phyloP scores from a whole-genome alignment of 2,888 invertebrate species.

The Callyntrura guangdongensis region DNA sequence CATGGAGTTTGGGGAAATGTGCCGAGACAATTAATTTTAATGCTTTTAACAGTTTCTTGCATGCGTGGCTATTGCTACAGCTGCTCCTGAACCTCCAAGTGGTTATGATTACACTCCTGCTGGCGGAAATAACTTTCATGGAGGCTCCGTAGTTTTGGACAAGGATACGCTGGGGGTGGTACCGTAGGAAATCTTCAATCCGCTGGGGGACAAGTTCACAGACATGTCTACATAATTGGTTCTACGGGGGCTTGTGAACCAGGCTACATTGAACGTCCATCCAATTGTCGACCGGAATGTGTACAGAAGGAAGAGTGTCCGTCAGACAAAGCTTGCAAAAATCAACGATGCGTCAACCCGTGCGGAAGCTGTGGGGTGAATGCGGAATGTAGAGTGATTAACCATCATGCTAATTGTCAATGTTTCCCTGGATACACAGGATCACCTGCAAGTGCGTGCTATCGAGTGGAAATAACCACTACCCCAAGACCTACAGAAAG shows the following conservation, averaged over 20 bases:
- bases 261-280: conserved; percentile 85
- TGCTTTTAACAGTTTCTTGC: conserved; percentile 69
- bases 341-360: conserved; percentile 90
- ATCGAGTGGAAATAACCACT: conserved; percentile 78
- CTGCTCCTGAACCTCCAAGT: conserved; percentile 68
- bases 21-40: too few relatives aligned
- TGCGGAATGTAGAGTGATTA: conserved; percentile 89
- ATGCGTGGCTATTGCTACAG: conserved; percentile 61
- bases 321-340: conserved; percentile 92
- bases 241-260: conserved; percentile 71
- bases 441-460: conserved; percentile 65
- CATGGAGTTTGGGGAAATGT: too few relatives aligned
- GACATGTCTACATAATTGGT: conserved; percentile 72
- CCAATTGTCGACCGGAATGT: conserved; percentile 89
- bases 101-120: conserved; percentile 26
- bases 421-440: conserved; percentile 92
- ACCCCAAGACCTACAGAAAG: conserved; percentile 84
- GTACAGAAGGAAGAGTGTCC: conserved; percentile 88
- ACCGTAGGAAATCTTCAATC: conserved; percentile 62
- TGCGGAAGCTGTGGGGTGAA: conserved; percentile 90
- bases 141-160: conserved; percentile 17
- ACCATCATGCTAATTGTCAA: conserved; percentile 91
- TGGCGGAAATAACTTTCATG: background rate
- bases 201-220: conserved; percentile 62
- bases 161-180: conserved; percentile 49